Evolutionary conservation across 2,888 invertebrate genomes (phyloP), one percentile per base, ranked within the genome.

Genomic region (Rotaria macrura): DNA sequence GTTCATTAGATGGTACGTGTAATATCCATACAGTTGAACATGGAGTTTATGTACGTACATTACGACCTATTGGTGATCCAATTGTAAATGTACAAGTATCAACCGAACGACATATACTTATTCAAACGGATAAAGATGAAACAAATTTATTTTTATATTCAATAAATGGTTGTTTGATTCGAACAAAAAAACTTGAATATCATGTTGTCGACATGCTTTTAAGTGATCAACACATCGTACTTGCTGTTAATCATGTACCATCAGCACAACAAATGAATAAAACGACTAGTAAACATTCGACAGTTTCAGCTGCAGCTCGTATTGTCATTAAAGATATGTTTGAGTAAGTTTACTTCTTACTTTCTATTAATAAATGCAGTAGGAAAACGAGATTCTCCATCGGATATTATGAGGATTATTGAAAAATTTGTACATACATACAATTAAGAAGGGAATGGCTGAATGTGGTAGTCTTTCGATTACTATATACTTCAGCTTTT

Each of bases 1-100:
- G 93, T 5, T 93, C 55, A 17, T 29, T 54, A n/a, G 86, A 84
- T 52, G 84, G 74, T 17, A 93, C 93, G 2, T 93, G 93, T 6
- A 93, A 93, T 89, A 91, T 93, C 3, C 92, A 93, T 88, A 93
- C 93, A 7, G 92, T 93, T 85, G 91, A 93, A 87, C 92, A 93
- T 87, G 93, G 93, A 3, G 92, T 92, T 88, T 93, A 92, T 89
- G 91, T 93, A 87, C 91, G 92, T 65, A 93, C 93, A 0, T 88
- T 93, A 14, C n/a, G 43, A 43, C 65, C 83, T 29, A 55, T n/a
- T n/a, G 25, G 6, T 55, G 55, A n/a, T 55, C 89, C 91, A 34
- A 40, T 43, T 25, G 52, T 85, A 4, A 83, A 84, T n/a, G 10
- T 85, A 5, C 55, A 72, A 84, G 40, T 85, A 38, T 57, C 47